Evolutionary conservation across 1,140 invertebrate genomes (phyloP).

Genomic region (Aphaenogaster ashmeadi): DNA sequence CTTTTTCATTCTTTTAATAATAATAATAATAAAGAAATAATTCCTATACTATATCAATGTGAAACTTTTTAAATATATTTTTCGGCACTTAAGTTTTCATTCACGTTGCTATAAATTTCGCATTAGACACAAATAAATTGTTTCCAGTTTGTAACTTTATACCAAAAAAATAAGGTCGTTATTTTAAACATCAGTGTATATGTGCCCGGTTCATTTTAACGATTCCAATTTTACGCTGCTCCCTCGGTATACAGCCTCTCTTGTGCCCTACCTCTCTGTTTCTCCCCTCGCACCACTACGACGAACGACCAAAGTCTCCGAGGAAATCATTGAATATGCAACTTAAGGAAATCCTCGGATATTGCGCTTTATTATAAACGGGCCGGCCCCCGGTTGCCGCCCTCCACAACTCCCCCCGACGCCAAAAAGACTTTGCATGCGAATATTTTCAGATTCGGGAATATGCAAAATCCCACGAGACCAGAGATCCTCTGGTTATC

Average conservation of each 20-base stretch:
- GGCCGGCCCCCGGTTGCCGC: conserved; percentile 61
- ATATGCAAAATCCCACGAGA: conserved; percentile 82
- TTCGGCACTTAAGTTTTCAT: not conserved
- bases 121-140: not conserved
- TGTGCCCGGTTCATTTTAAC: conserved; percentile 72
- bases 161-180: not conserved
- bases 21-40: not conserved
- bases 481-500: conserved; percentile 67
- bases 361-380: conserved; percentile 88
- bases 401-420: conserved; percentile 40
- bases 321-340: conserved; percentile 92
- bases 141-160: not conserved
- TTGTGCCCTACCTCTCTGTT: conserved; percentile 42
- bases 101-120: not conserved
- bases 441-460: conserved; percentile 86
- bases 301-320: conserved; percentile 86
- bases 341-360: conserved; percentile 88
- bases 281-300: conserved; percentile 55
- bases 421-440: conserved; percentile 79
- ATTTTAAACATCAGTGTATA: conserved; percentile 30
- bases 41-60: not conserved
- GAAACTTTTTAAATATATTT: not conserved
- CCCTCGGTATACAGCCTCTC: conserved; percentile 39
- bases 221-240: conserved; percentile 81
- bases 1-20: not conserved